Evolutionary conservation across 2,113 vertebrate species (phyloP).

Genomic region (Neogobius melanostomus): DNA sequence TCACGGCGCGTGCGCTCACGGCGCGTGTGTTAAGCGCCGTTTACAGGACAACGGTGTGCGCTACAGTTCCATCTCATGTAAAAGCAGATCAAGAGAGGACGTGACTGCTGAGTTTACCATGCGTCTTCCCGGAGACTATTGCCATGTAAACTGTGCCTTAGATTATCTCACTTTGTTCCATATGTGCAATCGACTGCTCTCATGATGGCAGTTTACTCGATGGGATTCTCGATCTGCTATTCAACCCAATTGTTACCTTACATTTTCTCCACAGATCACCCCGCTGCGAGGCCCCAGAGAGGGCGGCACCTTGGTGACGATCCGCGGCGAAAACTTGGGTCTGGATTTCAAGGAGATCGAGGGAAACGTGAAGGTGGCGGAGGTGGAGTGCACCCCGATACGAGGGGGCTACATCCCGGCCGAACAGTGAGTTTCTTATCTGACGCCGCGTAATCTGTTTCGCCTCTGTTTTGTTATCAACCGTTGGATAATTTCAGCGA

Average conservation of each 20-base stretch:
- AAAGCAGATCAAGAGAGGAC: too few species aligned
- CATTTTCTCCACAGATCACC: constrained; percentile 80
- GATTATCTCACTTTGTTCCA: too few species aligned
- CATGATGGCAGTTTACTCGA: too few species aligned
- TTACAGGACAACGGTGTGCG: too few species aligned
- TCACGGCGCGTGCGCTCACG: too few species aligned
- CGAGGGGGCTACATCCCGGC: constrained; percentile 95
- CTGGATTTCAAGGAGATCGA: constrained; percentile 93
- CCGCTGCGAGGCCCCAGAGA: constrained; percentile 91
- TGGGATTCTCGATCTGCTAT: too few species aligned
- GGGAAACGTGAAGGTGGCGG: constrained; percentile 89
- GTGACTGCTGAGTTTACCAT: too few species aligned
- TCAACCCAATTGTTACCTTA: not conserved
- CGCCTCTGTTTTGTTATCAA: not conserved
- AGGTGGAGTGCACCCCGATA: constrained; percentile 90
- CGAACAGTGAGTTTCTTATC: constrained; percentile 87
- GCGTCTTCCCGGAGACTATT: too few species aligned
- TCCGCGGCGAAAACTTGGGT: constrained; percentile 94
- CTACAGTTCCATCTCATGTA: too few species aligned
- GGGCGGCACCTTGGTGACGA: constrained; percentile 95
- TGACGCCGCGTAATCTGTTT: not conserved
- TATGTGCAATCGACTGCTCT: too few species aligned
- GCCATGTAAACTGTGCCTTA: too few species aligned
- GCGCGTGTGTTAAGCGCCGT: too few species aligned
- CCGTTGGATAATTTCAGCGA: not conserved